phyloP scores from a whole-genome alignment of 2,797 vertebrate species.

The Trachurus trachurus region DNA sequence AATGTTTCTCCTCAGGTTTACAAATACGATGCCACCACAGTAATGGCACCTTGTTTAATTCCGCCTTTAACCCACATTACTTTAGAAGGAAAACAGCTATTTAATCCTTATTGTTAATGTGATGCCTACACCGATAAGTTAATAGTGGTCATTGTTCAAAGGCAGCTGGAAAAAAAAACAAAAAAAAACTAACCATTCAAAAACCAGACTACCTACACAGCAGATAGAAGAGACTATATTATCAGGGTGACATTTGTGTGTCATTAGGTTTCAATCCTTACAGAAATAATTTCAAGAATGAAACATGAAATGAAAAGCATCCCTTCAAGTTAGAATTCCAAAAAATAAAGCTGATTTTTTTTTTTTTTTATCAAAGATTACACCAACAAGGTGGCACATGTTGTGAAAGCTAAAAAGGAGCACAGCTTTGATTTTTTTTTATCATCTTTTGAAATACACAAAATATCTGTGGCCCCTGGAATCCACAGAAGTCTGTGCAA shows the following conservation, averaged over 20 bases:
- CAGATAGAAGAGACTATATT: neutral
- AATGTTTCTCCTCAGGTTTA: neutral
- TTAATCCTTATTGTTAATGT: neutral
- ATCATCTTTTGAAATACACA: neutral
- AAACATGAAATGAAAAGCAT: neutral
- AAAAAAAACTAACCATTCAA: neutral
- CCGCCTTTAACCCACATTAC: neutral
- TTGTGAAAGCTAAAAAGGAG: neutral
- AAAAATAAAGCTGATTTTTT: no score
- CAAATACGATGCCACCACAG: neutral
- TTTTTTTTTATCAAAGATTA: neutral
- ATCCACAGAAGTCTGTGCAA: neutral
- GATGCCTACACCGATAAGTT: neutral
- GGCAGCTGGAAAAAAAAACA: neutral
- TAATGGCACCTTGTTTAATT: neutral
- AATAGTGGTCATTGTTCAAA: constrained; percentile 5
- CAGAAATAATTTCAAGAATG: neutral
- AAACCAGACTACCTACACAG: neutral
- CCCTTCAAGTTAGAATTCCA: neutral
- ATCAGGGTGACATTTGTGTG: no score
- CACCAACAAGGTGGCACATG: neutral
- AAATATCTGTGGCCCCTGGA: neutral
- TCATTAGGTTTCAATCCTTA: neutral
- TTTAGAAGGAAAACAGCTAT: neutral
- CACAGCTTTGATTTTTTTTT: neutral